Conservation (phyloP, 2,797 vertebrate species). For the Acanthurus lineatus region DNA sequence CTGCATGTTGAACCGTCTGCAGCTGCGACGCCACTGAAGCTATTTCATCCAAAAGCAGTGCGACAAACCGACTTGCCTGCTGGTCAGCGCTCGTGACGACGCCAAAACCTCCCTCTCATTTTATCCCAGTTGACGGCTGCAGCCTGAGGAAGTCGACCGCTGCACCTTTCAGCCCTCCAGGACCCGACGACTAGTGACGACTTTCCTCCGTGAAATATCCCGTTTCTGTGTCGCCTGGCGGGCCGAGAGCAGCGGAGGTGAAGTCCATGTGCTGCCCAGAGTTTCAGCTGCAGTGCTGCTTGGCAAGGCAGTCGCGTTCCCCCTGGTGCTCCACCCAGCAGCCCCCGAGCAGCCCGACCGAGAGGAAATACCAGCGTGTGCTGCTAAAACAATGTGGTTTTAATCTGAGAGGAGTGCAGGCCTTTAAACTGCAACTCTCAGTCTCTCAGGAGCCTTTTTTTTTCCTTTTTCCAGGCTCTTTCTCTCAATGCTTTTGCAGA, state of each 20-base stretch:
- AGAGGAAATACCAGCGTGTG: conserved; percentile 77
- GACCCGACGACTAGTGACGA: conserved; percentile 14
- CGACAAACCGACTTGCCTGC: background rate
- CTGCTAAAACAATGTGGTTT: conserved; percentile 79
- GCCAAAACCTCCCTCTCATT: background rate
- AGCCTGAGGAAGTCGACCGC: conserved; percentile 6
- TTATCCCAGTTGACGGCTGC: background rate
- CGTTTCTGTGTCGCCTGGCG: conserved; percentile 15
- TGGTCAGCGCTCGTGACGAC: background rate
- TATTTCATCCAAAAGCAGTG: background rate
- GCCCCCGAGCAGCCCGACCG: conserved; percentile 7
- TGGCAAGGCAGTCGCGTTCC: conserved; percentile 36
- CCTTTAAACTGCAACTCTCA: conserved; percentile 35
- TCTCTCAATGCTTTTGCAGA: conserved; percentile 4
- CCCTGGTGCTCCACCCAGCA: conserved; percentile 63
- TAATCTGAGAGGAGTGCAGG: conserved; percentile 53
- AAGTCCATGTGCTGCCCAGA: conserved; percentile 56
- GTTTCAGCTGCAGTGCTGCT: conserved; percentile 54
- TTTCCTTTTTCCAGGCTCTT: conserved; percentile 3
- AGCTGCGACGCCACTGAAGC: conserved; percentile 3
- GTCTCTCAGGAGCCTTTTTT: conserved; percentile 1
- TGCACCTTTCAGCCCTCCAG: conserved; percentile 42
- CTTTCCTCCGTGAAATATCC: background rate
- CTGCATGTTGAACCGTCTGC: background rate
- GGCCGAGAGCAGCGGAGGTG: conserved; percentile 7